Base-by-base conservation (phyloP, 2,888 invertebrate genomes). In the Galerucella nymphaeae region DNA sequence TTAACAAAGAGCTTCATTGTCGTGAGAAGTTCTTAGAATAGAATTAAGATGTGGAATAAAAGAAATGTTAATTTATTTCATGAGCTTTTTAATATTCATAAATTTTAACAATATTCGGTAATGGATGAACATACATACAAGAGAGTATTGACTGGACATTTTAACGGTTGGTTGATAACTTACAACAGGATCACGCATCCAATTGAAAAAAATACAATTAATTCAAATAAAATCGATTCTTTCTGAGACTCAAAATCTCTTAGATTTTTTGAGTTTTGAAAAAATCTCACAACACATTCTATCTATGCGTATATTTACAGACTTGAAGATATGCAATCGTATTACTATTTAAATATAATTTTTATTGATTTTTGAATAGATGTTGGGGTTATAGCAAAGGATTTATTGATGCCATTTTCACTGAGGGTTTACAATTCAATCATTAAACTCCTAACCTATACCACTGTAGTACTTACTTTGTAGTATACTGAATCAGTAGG, bases 111-210 rank as follows among this genome's bases (percentile, higher is more conserved):
- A 86, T 86, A 85, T 85, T 85, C 84, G 86, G 82, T 85, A 85
- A 86, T 85, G 85, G 86, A 84, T 86, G 84, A 86, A 86, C 86
- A 84, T 84, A 86, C 86, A 86, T 86, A 85, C 84, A 86, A 82
- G 83, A 82, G 82, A 83, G 81, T 87, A 87, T 86, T 86, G 86
- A 87, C 86, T 86, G 86, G 86, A 86, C 85, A 87, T 84, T 78
- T 83, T 82, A 86, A 86, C 85, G 85, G 80, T 83, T 42, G 58
- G 30, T 45, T 45, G 45, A 59, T 67, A 48, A 61, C 16, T 50
- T 67, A 67, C 62, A 66, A 85, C 84, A 80, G 83, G 84, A 86
- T 83, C 84, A 84, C 82, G 83, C 83, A 84, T 82, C 80, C 83
- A 55, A 45, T 70, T 45, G 13, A 13, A 42, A 42, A 42, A 10